Evolutionary conservation across 1,140 invertebrate genomes (phyloP), one percentile per base, ranked within the genome.

Genomic region (Zaprionus ornatus): DNA sequence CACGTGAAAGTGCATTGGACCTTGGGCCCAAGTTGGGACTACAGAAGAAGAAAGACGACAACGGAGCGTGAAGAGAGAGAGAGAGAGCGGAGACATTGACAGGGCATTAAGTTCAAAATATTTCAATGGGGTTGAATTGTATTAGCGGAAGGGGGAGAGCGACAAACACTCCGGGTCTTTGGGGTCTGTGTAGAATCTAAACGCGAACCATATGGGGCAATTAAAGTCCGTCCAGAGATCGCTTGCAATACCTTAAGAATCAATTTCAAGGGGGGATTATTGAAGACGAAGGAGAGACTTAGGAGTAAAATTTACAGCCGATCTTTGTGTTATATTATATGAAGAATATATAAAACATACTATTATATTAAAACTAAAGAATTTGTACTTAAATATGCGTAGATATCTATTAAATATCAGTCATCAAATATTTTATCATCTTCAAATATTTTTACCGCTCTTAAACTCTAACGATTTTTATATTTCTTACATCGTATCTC

Each of bases 1-100:
- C 86, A 90, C 86, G 86, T 82, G 75, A 86, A 80, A 90, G 86
- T 90, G 82, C 86, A 90, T 82, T 81, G 79, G 82, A 86, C 84
- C 80, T 82, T 79, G 69, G 62, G 50, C 48, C 65, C 72, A 70
- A 69, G 57, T 61, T 61, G 19, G 54, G 42, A 52, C n/a, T 66
- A 17, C 40, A 45, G 35, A n/a, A 17, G 40, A 17, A 45, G 63
- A 73, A 66, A 56, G 32, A n/a, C 37, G 21, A 42, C 45, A 48
- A 27, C 25, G 37, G 27, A 54, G 1, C 40, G 15, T 45, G 15
- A n/a, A 7, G 15, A 19, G n/a, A 10, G 45, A 17, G 42, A 19
- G 10, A 21, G 19, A 12, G 12, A 4, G 3, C 29, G 23, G 15
- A 25, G 25, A 25, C 29, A 21, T 25, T 32, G 4, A 45, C 27